Conservation (phyloP, 2,797 vertebrate genomes). For the Manis pentadactyla region DNA sequence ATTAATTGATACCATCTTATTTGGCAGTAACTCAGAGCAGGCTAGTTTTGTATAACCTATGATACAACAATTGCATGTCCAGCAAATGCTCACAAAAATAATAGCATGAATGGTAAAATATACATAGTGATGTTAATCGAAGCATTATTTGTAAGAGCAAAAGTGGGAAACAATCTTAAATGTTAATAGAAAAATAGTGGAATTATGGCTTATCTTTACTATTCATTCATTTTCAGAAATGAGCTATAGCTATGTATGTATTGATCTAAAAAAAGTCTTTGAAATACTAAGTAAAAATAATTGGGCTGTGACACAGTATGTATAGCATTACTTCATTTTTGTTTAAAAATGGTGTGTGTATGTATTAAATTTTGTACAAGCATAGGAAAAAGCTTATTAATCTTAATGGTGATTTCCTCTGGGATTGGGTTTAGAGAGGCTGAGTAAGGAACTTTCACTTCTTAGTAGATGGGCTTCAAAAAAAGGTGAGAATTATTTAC, state of each 20-base stretch:
- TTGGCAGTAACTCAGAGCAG: background rate
- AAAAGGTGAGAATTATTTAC: background rate
- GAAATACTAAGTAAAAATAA: constrained; percentile 30
- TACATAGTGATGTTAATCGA: background rate
- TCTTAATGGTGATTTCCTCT: background rate
- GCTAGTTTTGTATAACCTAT: background rate
- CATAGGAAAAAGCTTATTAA: background rate
- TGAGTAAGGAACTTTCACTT: background rate
- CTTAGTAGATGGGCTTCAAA: background rate
- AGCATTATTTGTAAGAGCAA: constrained; percentile 25
- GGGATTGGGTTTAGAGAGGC: background rate
- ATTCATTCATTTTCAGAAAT: background rate
- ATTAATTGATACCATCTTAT: background rate
- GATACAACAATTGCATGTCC: background rate
- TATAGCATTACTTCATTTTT: constrained; percentile 30
- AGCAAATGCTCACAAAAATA: background rate
- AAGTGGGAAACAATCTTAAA: background rate
- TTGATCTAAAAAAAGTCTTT: background rate
- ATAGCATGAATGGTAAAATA: background rate
- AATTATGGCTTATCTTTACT: background rate
- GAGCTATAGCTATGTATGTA: background rate
- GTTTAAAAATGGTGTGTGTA: background rate
- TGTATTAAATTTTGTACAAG: background rate
- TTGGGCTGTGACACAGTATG: background rate
- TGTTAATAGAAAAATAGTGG: background rate